Evolutionary conservation across 2,113 vertebrate genomes (phyloP).

Genomic region (Lonchura striata): DNA sequence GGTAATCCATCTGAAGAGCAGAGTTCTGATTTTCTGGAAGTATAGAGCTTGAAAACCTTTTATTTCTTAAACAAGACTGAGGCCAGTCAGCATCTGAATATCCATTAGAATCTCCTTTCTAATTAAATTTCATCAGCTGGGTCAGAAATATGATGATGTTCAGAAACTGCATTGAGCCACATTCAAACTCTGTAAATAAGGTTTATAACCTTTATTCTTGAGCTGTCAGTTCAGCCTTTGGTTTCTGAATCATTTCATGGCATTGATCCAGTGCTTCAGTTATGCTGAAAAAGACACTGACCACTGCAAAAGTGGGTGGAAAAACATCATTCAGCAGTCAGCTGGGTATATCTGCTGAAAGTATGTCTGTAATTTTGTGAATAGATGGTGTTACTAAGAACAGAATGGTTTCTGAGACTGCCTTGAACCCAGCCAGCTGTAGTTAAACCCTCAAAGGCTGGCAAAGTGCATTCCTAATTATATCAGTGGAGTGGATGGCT

Average conservation of each 20-base stretch:
- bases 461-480: constrained; percentile 51
- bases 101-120: background rate
- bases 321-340: constrained; percentile 18
- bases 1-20: background rate
- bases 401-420: constrained; percentile 44
- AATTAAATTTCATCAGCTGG: background rate
- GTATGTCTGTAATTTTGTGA: constrained; percentile 52
- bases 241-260: constrained; percentile 15
- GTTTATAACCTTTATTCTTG: background rate
- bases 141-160: background rate
- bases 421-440: constrained; percentile 51
- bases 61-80: background rate
- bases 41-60: background rate
- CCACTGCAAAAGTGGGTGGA: background rate
- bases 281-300: background rate
- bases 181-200: background rate
- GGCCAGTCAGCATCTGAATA: background rate
- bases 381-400: constrained; percentile 61
- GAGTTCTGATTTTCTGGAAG: background rate
- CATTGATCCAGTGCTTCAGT: background rate
- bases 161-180: background rate
- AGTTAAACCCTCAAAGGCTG: constrained; percentile 52
- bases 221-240: background rate
- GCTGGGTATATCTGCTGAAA: constrained; percentile 12
- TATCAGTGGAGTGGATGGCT: constrained; percentile 8